A percentile compares a stretch with the other conserved stretches of the same genome.
These are phyloP conservation scores for Fregetta grallaria DNA, from an alignment of 2,113 vertebrate genomes.

Conservation along the genomic window DNA sequence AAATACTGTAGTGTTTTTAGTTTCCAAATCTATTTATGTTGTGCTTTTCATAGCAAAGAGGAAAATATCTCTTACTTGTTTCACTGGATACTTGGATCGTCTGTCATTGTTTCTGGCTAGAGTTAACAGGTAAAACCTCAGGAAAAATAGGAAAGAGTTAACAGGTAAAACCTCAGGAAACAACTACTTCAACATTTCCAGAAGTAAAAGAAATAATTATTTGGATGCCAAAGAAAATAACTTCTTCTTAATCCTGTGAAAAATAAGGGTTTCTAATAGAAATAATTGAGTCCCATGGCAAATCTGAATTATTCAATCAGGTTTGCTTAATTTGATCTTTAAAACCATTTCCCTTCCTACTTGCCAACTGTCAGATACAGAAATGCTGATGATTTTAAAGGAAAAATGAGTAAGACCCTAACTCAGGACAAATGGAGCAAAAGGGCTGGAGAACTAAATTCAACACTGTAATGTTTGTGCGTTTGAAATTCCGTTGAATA, in stretches of 20 bases:
- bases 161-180: conserved; percentile 25
- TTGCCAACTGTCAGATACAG: conserved; percentile 42
- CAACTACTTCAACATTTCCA: conserved; percentile 52
- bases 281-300: conserved; percentile 64
- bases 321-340: conserved; percentile 56
- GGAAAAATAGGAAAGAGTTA: conserved; percentile 22
- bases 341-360: conserved; percentile 41
- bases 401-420: background rate
- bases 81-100: background rate
- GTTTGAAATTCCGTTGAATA: background rate
- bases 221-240: conserved; percentile 58
- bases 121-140: background rate
- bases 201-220: conserved; percentile 55
- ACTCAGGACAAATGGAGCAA: background rate
- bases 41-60: background rate
- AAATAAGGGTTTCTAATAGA: conserved; percentile 51
- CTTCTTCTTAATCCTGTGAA: conserved; percentile 3
- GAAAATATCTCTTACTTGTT: background rate
- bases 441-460: background rate
- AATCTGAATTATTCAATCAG: conserved; percentile 59
- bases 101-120: background rate
- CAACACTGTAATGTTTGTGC: background rate
- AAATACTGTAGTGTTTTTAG: background rate
- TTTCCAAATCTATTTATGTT: background rate
- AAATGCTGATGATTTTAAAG: conserved; percentile 14